phyloP scores from a whole-genome alignment of 2,113 vertebrate species.

The Anhinga rufa region DNA sequence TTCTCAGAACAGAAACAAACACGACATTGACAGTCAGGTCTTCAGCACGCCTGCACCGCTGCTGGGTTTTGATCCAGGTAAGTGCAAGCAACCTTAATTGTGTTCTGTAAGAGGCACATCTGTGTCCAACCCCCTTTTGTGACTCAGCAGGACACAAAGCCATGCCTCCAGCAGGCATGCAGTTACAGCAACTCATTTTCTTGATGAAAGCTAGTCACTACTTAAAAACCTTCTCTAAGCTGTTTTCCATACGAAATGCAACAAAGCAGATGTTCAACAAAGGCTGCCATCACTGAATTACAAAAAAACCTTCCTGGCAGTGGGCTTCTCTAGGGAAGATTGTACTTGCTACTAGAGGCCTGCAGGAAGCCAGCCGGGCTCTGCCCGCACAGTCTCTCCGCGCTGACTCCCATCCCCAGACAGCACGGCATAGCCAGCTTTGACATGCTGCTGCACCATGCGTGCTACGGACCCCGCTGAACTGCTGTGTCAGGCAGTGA shows the following conservation, averaged over 20 bases:
- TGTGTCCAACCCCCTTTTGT: background rate
- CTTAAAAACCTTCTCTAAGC: background rate
- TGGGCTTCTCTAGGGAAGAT: background rate
- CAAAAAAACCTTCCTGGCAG: background rate
- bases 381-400: background rate
- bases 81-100: accelerated
- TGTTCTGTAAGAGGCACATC: background rate
- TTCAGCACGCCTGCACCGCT: background rate
- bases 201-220: background rate
- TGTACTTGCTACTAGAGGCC: background rate
- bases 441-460: accelerated
- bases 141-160: background rate
- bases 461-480: accelerated
- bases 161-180: background rate
- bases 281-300: background rate
- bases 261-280: background rate
- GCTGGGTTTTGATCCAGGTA: background rate
- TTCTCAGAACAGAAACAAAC: background rate
- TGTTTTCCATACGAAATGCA: background rate
- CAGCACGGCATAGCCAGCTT: accelerated
- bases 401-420: background rate
- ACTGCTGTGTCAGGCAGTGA: background rate
- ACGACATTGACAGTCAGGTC: background rate
- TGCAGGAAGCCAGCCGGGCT: background rate
- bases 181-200: background rate